Base-by-base conservation (phyloP, 2,797 vertebrate genomes). In the Apogon hyalosoma region DNA sequence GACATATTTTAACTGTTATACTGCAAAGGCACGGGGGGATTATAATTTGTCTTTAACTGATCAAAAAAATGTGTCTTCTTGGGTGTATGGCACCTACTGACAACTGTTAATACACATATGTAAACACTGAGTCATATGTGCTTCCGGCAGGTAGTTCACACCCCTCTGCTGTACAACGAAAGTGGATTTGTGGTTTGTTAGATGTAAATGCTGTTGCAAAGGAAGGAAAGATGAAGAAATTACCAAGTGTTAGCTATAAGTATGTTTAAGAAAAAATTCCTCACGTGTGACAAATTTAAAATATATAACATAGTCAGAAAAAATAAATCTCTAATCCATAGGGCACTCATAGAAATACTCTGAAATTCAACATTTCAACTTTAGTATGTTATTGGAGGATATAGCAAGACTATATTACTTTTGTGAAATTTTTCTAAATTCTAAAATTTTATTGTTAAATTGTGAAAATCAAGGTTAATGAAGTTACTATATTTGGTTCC, bases 91-190 rank as follows among this genome's bases (percentile, higher is more conserved):
- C 73, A 38, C 21, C 77, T 31, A 42, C 0, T 80, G 75, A 65
- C 82, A 77, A 79, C 79, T 45, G 45, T 49, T 12, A 15, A 28
- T n/a, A 57, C 43, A 59, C 11, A 14, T 42, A 72, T 36, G n/a
- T 61, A 73, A 87, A 87, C 79, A 84, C 3, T 79, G 72, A 87
- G 73, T 84, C 82, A 76, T 64, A 31, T 42, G 38, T 40, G n/a
- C 62, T 68, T 73, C 73, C 69, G 24, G 62, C 31, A 50, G 56
- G 43, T 40, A 21, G 48, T 18, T 8, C 16, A 41, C 69, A 31
- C 36, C 40, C 53, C 41, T 47, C 16, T 53, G 19, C 16, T 61
- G 54, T 9, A 46, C 6, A 15, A 16, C 5, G 7, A 62, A 80
- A 40, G 21, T 43, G 13, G 36, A 33, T 49, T 13, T 73, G 72